Conservation (phyloP, 1,140 invertebrate species). For the Maniola jurtina region DNA sequence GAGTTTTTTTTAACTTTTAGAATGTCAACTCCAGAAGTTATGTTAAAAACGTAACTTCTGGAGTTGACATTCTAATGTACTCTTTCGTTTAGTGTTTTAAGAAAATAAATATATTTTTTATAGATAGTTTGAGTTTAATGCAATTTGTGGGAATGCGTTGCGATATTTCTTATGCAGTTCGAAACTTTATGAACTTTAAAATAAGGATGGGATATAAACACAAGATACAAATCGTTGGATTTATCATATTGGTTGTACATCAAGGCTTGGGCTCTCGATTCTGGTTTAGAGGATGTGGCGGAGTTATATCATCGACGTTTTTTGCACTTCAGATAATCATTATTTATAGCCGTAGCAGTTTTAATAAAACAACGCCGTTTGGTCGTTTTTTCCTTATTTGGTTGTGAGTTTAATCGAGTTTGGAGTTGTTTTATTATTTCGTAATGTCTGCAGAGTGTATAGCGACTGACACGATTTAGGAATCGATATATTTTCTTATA, state of each 20-base stretch:
- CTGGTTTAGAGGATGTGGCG: conserved; percentile 18
- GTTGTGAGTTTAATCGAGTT: conserved; percentile 11
- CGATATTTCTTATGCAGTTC: neutral
- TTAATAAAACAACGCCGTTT: conserved; percentile 1
- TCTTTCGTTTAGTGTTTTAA: neutral
- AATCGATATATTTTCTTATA: neutral
- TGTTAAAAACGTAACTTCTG: neutral
- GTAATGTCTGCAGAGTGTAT: neutral
- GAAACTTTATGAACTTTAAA: neutral
- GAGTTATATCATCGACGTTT: conserved; percentile 23
- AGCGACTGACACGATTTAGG: neutral
- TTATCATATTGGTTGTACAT: conserved; percentile 18
- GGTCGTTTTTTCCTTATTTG: conserved; percentile 8
- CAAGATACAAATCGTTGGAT: neutral
- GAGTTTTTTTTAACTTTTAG: too few relatives aligned
- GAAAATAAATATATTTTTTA: neutral
- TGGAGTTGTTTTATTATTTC: conserved; percentile 1
- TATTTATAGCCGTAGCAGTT: conserved; percentile 23
- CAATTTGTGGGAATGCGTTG: neutral
- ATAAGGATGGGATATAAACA: neutral
- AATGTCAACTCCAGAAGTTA: too few relatives aligned
- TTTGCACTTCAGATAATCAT: conserved; percentile 28
- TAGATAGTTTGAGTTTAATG: neutral
- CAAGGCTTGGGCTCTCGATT: conserved; percentile 12
- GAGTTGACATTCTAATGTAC: conserved; percentile 4